These are phyloP conservation scores for Sarcophaga variegata DNA, from an alignment of 2,888 invertebrate genomes.

Conservation along the genomic window DNA sequence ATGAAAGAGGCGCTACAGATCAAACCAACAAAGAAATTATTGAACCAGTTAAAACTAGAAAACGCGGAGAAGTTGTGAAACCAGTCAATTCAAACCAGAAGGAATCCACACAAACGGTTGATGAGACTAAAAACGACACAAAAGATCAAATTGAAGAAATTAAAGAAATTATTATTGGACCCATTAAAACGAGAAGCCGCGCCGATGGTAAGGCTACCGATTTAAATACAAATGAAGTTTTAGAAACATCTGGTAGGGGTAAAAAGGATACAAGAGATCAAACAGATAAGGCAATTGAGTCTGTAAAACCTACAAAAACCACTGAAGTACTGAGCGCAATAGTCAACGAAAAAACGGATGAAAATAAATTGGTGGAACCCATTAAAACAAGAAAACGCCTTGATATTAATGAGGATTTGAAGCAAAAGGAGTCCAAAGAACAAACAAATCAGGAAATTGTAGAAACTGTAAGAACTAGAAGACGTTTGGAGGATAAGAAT, in stretches of 20 bases:
- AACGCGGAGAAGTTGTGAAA: background rate
- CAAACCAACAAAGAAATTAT: constrained; percentile 6
- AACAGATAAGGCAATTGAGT: too few species aligned
- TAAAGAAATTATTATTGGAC: background rate
- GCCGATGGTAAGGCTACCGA: too few species aligned
- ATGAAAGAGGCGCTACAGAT: background rate
- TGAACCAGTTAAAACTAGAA: background rate
- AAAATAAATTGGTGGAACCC: background rate
- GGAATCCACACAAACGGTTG: background rate
- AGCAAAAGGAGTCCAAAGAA: background rate
- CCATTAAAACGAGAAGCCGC: too few species aligned
- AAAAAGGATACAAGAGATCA: background rate
- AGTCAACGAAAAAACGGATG: background rate
- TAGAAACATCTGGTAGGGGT: background rate
- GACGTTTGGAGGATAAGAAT: background rate
- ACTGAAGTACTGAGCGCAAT: background rate
- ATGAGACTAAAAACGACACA: background rate
- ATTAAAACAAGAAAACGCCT: background rate
- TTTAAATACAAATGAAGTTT: too few species aligned
- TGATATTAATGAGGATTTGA: background rate
- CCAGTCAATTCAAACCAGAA: background rate
- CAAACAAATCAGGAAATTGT: background rate
- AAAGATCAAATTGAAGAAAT: background rate
- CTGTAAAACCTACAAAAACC: too few species aligned
- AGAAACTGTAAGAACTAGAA: constrained; percentile 7